Conservation (phyloP, 2,113 vertebrate genomes). For the Orycteropus afer region DNA sequence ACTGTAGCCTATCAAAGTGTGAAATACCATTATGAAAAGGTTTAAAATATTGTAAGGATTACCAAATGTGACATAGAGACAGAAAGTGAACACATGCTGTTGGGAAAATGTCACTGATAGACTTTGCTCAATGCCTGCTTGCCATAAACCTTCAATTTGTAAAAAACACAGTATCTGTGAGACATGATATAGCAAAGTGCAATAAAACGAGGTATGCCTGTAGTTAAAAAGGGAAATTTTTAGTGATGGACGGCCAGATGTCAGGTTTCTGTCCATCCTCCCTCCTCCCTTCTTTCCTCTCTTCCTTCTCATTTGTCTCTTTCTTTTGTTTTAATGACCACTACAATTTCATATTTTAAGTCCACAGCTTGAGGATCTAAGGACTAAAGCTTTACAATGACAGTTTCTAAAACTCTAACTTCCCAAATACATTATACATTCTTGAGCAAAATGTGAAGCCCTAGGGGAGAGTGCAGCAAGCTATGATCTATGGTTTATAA, state of each 20-base stretch:
- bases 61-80: too few relatives aligned
- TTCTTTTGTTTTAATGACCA: not conserved
- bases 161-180: too few relatives aligned
- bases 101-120: too few relatives aligned
- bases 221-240: not conserved
- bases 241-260: not conserved
- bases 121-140: too few relatives aligned
- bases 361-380: not conserved
- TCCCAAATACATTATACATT: slow-evolving; percentile 63
- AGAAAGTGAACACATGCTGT: too few relatives aligned
- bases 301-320: not conserved
- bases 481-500: slow-evolving; percentile 66
- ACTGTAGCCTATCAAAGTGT: too few relatives aligned
- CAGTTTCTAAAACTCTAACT: slow-evolving; percentile 61
- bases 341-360: not conserved
- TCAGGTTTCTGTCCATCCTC: not conserved
- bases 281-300: not conserved
- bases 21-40: too few relatives aligned
- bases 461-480: not conserved
- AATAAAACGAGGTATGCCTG: too few relatives aligned
- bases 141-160: too few relatives aligned
- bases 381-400: not conserved
- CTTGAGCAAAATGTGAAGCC: slow-evolving; percentile 57
- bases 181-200: too few relatives aligned
- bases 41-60: too few relatives aligned